Percentiles rank a stretch among this genome's conserved stretches.
phyloP scores from a whole-genome alignment of 2,888 invertebrate genomes.

The Ormia ochracea region DNA sequence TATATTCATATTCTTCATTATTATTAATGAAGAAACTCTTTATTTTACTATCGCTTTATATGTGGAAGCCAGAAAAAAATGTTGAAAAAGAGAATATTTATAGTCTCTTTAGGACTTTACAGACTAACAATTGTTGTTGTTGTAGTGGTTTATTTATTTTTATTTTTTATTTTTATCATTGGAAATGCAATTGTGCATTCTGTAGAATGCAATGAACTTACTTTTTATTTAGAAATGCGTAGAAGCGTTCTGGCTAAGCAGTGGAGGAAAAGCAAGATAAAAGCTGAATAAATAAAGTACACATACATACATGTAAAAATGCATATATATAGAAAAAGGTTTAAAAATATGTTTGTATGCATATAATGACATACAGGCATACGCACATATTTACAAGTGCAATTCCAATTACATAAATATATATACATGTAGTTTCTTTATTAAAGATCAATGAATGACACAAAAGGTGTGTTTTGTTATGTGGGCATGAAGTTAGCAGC shows the following conservation, averaged over 20 bases:
- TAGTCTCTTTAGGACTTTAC: conserved; percentile 35
- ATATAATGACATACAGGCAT: no score
- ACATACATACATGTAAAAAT: neutral
- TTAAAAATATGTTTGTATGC: no score
- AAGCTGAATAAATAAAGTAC: neutral
- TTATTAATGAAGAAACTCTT: neutral
- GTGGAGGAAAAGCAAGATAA: neutral
- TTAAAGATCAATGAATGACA: neutral
- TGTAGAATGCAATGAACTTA: conserved; percentile 57
- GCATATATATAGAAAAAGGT: neutral
- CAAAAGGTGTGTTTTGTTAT: neutral
- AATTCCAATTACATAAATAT: no score
- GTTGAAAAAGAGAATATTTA: conserved; percentile 40
- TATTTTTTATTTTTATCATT: conserved; percentile 33
- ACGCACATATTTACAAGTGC: no score
- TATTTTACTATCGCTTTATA: conserved; percentile 12
- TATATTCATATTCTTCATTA: neutral
- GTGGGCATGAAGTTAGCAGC: no score
- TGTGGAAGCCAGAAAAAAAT: conserved; percentile 5
- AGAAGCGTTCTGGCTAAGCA: neutral
- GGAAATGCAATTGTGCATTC: conserved; percentile 55
- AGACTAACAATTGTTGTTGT: conserved; percentile 30
- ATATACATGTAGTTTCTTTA: neutral
- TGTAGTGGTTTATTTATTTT: neutral
- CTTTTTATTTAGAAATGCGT: neutral